Conservation (phyloP, 2,888 invertebrate species). For the Drosophila ustulata region DNA sequence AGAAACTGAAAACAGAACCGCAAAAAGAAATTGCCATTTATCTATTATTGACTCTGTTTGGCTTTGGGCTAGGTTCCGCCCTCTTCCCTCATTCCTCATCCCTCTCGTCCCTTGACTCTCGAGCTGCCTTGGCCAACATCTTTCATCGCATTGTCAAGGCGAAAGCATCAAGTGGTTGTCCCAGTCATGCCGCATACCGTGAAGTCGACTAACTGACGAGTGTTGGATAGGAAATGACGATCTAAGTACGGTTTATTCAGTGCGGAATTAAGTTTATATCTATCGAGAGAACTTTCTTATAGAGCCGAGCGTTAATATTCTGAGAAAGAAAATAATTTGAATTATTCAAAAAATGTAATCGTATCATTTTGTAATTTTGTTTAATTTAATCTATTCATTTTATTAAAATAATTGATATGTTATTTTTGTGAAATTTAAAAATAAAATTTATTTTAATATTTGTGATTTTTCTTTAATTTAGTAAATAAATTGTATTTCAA, state of each 20-base stretch:
- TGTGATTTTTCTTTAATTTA: too few relatives aligned
- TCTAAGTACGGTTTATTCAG: neutral
- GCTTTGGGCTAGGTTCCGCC: conserved; percentile 29
- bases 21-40: conserved; percentile 78
- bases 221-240: neutral
- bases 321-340: too few relatives aligned
- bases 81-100: too few relatives aligned
- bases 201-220: conserved; percentile 5
- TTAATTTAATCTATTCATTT: too few relatives aligned
- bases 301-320: neutral
- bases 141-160: conserved; percentile 48
- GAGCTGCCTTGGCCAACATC: conserved; percentile 22
- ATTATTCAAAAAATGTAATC: neutral
- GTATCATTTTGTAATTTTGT: neutral
- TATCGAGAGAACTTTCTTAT: neutral
- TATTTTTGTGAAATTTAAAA: too few relatives aligned
- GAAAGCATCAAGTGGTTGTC: conserved; percentile 72
- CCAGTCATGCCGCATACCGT: conserved; percentile 36
- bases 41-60: conserved; percentile 72
- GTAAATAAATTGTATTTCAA: too few relatives aligned
- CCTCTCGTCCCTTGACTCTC: neutral
- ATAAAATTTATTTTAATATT: too few relatives aligned
- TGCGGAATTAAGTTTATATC: neutral
- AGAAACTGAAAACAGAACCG: conserved; percentile 41
- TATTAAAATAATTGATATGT: too few relatives aligned